These are phyloP conservation scores for Toxotes chatareus DNA, from an alignment of 2,113 vertebrate species.

Conservation along the genomic window DNA sequence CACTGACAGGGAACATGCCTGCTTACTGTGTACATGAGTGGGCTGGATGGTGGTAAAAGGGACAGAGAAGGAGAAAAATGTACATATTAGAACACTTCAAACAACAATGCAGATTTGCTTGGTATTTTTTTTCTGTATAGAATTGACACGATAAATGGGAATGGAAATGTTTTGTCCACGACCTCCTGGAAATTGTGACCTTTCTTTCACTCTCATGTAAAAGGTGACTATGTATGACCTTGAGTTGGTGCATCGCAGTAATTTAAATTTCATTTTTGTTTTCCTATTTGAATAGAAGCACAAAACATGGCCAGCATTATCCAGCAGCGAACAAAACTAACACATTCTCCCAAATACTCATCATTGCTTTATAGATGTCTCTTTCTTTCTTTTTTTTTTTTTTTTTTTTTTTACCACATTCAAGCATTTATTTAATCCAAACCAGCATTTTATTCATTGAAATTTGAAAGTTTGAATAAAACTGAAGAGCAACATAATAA, in stretches of 20 bases:
- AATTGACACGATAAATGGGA: slow-evolving; percentile 8
- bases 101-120: background rate
- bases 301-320: slow-evolving; percentile 22
- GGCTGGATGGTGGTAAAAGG: slow-evolving; percentile 37
- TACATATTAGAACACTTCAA: background rate
- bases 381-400: too few relatives aligned
- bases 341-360: slow-evolving; percentile 12
- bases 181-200: slow-evolving; percentile 25
- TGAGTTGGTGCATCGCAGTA: background rate
- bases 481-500: background rate
- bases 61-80: slow-evolving; percentile 17
- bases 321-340: slow-evolving; percentile 9
- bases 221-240: slow-evolving; percentile 3
- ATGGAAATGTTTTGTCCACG: slow-evolving; percentile 4
- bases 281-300: slow-evolving; percentile 28
- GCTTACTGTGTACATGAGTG: slow-evolving; percentile 49
- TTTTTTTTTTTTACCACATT: slow-evolving; percentile 8
- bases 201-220: slow-evolving; percentile 9
- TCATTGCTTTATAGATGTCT: background rate
- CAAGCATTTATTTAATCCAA: background rate
- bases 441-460: background rate
- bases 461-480: slow-evolving; percentile 1
- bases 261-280: slow-evolving; percentile 34
- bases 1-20: slow-evolving; percentile 45
- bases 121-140: too few relatives aligned